Conservation (phyloP, 2,113 vertebrate species). For the Panthera tigris region DNA sequence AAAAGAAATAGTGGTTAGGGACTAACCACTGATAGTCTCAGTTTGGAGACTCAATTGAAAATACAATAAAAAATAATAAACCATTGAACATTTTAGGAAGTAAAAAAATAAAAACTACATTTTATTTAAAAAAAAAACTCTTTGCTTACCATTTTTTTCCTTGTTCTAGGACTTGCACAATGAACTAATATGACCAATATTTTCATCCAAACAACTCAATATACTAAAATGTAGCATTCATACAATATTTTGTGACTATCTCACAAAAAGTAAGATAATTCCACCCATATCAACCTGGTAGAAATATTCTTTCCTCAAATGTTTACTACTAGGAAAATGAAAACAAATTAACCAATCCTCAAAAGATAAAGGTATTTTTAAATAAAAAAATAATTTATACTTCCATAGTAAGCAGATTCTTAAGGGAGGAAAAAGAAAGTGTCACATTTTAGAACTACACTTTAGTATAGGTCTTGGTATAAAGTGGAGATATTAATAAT, state of each 20-base stretch:
- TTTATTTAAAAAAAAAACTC: not conserved
- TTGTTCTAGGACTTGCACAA: not conserved
- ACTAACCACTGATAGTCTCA: not conserved
- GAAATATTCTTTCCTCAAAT: slow-evolving; percentile 8
- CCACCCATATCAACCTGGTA: not conserved
- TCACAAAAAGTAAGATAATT: not conserved
- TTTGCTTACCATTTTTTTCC: not conserved
- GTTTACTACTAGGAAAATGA: not conserved
- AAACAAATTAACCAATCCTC: slow-evolving; percentile 6
- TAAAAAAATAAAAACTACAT: not conserved
- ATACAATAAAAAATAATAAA: not conserved
- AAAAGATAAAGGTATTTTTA: not conserved
- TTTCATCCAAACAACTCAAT: not conserved
- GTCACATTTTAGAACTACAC: not conserved
- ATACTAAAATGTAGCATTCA: not conserved
- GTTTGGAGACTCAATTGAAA: not conserved
- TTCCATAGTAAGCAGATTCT: not conserved
- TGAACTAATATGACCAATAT: not conserved
- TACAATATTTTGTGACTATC: not conserved
- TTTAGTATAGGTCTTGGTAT: not conserved
- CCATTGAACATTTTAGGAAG: not conserved
- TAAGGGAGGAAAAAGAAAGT: not conserved
- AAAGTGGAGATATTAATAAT: not conserved
- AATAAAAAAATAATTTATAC: not conserved
- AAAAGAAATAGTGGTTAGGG: no score